Base-by-base conservation (phyloP, 1,140 invertebrate species). In the Cotesia chilonis region DNA sequence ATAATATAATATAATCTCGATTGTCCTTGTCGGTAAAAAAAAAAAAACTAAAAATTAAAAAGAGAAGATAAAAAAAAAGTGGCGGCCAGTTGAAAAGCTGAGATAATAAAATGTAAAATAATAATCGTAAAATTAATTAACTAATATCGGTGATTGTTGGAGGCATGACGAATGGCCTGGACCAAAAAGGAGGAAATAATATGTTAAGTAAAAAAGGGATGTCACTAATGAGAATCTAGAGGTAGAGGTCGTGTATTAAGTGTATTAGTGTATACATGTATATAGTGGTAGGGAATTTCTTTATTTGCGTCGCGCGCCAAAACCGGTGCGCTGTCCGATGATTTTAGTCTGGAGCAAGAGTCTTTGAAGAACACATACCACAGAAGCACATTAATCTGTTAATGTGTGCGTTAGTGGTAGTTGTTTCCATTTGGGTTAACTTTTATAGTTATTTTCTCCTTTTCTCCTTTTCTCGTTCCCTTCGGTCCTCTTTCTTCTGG, bases 171-270 rank as follows among this genome's bases (percentile, higher is more conserved):
- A 10, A 47, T 47, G 41, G 41, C 5, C 41, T 10, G 41, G 41
- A 47, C 41, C 6, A 47, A 9, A 47, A 47, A 47, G 6, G 5
- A 47, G 28, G 28, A 28, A 28, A 28, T 55, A 17, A 55, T 55
- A n/a, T 55, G 17, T 55, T 12, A 59, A 10, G 6, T 20, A 59
- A 63, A 63, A 41, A 41, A 63, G n/a, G 10, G 14, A 63, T 63
- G 60, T 63, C 60, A 37, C 60, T 63, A 63, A 63, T 63, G 60
- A 63, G 60, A 63, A 63, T 63, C 60, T 63, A 38, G 35, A 41
- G 60, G 35, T 4, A 63, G 7, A 28, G 28, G 28, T 1, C 28
- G 28, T 28, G 28, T 28, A 28, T 28, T 28, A 28, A 14, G 14
- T 14, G 14, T 14, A 14, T 14, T 14, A 14, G 14, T 14, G 14